Percentiles rank a stretch among this genome's conserved stretches.
Conservation (phyloP, 2,888 invertebrate genomes). For the Noctua janthina region DNA sequence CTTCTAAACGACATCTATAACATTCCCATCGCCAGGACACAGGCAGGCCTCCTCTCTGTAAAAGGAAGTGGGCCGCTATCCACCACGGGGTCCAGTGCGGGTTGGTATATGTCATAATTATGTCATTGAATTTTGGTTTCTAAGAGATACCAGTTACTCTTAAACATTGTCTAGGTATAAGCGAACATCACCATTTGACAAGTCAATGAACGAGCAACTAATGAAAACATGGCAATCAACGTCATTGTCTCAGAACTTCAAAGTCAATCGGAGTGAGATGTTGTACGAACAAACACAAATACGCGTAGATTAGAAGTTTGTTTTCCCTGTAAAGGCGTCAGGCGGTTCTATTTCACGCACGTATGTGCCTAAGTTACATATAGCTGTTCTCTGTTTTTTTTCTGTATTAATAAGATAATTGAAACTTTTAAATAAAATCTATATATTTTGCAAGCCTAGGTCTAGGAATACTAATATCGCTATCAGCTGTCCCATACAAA, state of each 20-base stretch:
- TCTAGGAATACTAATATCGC: too few species aligned
- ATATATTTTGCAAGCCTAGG: too few species aligned
- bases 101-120: neutral
- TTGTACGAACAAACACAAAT: constrained; percentile 65
- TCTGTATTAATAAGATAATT: too few species aligned
- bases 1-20: too few species aligned
- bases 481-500: too few species aligned
- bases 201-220: constrained; percentile 46
- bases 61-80: too few species aligned
- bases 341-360: constrained; percentile 9
- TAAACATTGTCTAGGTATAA: neutral
- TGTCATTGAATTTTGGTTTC: neutral
- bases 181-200: constrained; percentile 8
- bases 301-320: constrained; percentile 68
- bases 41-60: too few species aligned
- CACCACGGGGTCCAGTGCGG: neutral
- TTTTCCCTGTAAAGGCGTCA: constrained; percentile 19
- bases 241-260: constrained; percentile 66
- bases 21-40: too few species aligned
- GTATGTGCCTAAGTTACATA: too few species aligned
- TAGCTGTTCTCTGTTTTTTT: too few species aligned
- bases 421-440: too few species aligned
- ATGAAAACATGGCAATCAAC: constrained; percentile 68
- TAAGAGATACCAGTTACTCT: neutral
- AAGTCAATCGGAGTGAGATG: constrained; percentile 65